Base-by-base conservation (phyloP, 2,113 vertebrate genomes). In the Scartelaos histophorus region DNA sequence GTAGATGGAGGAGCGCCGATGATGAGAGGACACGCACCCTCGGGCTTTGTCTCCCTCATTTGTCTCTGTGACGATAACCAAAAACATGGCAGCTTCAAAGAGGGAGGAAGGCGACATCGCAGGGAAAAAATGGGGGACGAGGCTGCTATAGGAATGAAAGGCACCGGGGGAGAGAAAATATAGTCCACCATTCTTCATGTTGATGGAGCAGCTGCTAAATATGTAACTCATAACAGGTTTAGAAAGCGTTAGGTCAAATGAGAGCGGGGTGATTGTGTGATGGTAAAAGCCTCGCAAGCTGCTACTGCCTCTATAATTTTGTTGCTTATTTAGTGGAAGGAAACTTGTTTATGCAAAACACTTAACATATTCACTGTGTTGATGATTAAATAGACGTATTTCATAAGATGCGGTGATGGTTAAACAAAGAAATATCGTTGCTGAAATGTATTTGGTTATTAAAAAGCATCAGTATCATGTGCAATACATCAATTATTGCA, bases 21-120 rank as follows among this genome's bases (percentile, higher is more conserved):
- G 85, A 88, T 84, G 80, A 81, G 86, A 89, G 90, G 88, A 92
- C 88, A 89, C 25, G 17, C 83, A 83, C 82, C 85, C 85, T 29
- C 35, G 79, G 84, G 87, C 85, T 78, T 79, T 85, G 76, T 82
- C 75, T 79, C 82, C 77, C 84, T 84, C 84, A 83, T 87, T 88
- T 84, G 74, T 89, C 87, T 89, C 76, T 80, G 73, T 75, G 77
- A 73, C 89, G 84, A 91, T 90, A 83, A 86, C 85, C 84, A 87
- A 89, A 85, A 89, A 90, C 77, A 69, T 80, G 84, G 89, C 87
- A 70, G 85, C 84, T 70, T 29, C 0, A 82, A 78, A 80, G 71
- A 75, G 72, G 67, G n/a, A n/a, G 70, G 79, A 77, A 75, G 85
- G 70, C 51, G 60, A 71, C 76, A 74, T 85, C 62, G 75, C 57